Percentiles rank a stretch among this genome's conserved stretches.
These are phyloP conservation scores for Sterrhoptilus dennistouni DNA, from an alignment of 2,113 vertebrate genomes.

Conservation along the genomic window DNA sequence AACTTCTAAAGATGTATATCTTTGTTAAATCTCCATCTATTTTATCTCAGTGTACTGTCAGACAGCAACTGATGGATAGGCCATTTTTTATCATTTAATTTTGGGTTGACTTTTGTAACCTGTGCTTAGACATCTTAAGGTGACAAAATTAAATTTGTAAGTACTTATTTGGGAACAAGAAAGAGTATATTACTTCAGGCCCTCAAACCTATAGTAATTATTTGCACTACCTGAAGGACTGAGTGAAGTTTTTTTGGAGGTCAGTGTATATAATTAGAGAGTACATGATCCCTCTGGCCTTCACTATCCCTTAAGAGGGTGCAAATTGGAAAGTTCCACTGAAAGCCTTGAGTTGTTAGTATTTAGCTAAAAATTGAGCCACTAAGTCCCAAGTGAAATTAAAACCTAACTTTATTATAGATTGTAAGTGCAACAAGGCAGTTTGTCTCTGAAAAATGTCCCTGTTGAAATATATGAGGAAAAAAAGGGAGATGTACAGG, in stretches of 20 bases:
- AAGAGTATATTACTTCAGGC: neutral
- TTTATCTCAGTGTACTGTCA: neutral
- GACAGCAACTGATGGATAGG: neutral
- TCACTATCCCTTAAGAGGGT: neutral
- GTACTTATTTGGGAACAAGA: neutral
- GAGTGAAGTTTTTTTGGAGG: neutral
- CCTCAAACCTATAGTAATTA: neutral
- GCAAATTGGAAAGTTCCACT: neutral
- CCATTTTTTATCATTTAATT: neutral
- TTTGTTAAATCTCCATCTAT: neutral
- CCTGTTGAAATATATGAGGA: neutral
- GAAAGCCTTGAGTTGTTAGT: neutral
- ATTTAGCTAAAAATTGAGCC: constrained; percentile 6
- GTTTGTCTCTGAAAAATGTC: neutral
- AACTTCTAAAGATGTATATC: neutral
- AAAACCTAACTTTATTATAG: neutral
- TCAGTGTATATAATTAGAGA: neutral
- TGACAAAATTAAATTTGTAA: neutral
- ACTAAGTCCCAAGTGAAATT: neutral
- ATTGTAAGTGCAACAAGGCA: neutral
- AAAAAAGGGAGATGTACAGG: neutral
- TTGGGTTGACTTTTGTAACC: neutral
- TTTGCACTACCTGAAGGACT: neutral
- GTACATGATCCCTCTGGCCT: neutral
- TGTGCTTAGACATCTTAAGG: neutral